Evolutionary conservation across 2,888 invertebrate genomes (phyloP).

Genomic region (Melipona beecheii): DNA sequence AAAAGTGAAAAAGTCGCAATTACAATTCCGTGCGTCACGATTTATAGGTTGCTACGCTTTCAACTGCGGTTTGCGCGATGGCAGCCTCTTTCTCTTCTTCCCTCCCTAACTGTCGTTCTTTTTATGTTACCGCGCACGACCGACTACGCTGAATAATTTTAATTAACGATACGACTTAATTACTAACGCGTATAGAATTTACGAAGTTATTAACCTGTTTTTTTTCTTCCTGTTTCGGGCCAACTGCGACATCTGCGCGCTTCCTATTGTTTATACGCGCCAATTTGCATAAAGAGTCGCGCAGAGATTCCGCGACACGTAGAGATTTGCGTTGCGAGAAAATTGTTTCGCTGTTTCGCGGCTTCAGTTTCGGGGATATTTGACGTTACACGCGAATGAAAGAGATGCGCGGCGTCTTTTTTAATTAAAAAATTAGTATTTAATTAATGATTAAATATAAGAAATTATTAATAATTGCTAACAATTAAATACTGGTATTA

Average conservation of each 20-base stretch:
- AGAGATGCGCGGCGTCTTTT: neutral
- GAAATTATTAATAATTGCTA: no score
- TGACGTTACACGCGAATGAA: neutral
- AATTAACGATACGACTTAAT: constrained; percentile 43
- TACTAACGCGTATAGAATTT: constrained; percentile 23
- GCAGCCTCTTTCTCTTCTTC: neutral
- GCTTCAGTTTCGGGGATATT: neutral
- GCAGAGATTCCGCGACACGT: neutral
- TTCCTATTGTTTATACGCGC: neutral
- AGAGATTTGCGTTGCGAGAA: no score
- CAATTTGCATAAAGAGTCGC: neutral
- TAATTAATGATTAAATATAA: no score
- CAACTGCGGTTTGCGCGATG: constrained; percentile 2
- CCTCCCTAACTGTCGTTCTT: neutral
- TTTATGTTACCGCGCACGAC: neutral
- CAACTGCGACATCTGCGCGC: neutral
- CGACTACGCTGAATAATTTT: constrained; percentile 29
- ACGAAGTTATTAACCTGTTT: constrained; percentile 13
- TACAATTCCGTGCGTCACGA: constrained; percentile 31
- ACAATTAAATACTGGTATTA: no score
- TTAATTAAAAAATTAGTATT: no score
- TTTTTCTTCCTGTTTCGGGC: neutral
- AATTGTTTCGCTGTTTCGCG: neutral
- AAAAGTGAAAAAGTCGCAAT: constrained; percentile 28
- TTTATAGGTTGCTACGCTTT: constrained; percentile 16